A percentile compares a stretch with the other conserved stretches of the same genome.
phyloP scores from a whole-genome alignment of 2,888 invertebrate species.

The Microplitis manilae region DNA sequence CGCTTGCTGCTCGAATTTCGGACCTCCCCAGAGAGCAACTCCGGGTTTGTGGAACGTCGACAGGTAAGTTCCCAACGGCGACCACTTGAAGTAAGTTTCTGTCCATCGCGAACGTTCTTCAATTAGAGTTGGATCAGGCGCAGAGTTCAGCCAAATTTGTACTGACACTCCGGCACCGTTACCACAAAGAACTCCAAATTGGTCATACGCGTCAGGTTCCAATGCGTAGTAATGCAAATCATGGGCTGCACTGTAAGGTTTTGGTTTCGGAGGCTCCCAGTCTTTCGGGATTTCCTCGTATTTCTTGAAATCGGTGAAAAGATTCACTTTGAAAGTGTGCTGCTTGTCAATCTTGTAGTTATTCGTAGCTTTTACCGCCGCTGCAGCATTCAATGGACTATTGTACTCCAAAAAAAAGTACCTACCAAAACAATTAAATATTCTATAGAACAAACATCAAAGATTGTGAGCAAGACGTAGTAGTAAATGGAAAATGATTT shows the following conservation, averaged over 20 bases:
- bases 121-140: constrained; percentile 86
- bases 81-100: constrained; percentile 97
- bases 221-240: constrained; percentile 94
- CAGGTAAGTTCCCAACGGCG: constrained; percentile 95
- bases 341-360: constrained; percentile 96
- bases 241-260: constrained; percentile 91
- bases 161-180: constrained; percentile 84
- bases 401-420: constrained; percentile 95
- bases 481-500: constrained; percentile 49
- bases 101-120: constrained; percentile 96
- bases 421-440: constrained; percentile 63
- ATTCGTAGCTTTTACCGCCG: constrained; percentile 90
- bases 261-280: constrained; percentile 92
- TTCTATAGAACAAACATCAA: constrained; percentile 8
- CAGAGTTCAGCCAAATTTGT: constrained; percentile 90
- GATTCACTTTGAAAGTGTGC: constrained; percentile 93
- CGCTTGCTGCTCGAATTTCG: constrained; percentile 91
- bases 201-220: constrained; percentile 96
- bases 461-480: constrained; percentile 4
- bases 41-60: constrained; percentile 97
- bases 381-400: constrained; percentile 86
- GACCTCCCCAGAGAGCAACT: constrained; percentile 98
- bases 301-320: constrained; percentile 96
- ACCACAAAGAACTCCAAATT: constrained; percentile 91
- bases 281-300: constrained; percentile 91